phyloP scores from a whole-genome alignment of 2,888 invertebrate species.

The Watsonalla cultraria region DNA sequence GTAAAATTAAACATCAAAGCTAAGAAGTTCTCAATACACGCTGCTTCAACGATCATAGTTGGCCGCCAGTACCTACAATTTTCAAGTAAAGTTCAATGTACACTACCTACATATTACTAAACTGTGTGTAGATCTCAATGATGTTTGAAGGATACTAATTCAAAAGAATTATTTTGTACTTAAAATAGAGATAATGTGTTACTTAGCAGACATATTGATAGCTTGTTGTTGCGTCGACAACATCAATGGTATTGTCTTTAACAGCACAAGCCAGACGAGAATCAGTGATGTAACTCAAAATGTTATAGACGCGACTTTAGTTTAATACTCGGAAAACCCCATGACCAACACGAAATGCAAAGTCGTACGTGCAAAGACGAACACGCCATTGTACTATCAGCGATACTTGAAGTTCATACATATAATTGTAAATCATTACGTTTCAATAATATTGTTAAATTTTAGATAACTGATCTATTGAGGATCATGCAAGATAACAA shows the following conservation, averaged over 20 bases:
- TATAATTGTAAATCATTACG: too few species aligned
- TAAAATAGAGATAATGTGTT: not conserved
- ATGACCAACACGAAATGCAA: not conserved
- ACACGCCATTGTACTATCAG: too few species aligned
- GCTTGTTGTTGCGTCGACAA: not conserved
- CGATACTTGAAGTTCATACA: too few species aligned
- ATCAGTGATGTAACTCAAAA: not conserved
- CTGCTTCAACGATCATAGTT: too few species aligned
- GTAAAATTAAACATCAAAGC: too few species aligned
- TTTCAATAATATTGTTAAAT: too few species aligned
- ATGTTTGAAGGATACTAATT: not conserved
- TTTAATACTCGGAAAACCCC: not conserved
- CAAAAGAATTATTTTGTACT: not conserved
- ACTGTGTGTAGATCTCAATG: not conserved
- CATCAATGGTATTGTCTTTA: not conserved
- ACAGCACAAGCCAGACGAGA: not conserved
- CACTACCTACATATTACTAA: not conserved
- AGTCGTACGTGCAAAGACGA: too few species aligned
- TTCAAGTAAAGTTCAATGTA: not conserved
- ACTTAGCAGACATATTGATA: not conserved
- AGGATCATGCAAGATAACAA: too few species aligned
- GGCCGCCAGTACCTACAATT: too few species aligned
- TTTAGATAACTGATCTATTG: too few species aligned
- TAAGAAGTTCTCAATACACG: too few species aligned
- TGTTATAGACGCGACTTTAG: not conserved